Evolutionary conservation across 2,797 vertebrate genomes (phyloP).

Genomic region (Otolemur crassicaudatus): DNA sequence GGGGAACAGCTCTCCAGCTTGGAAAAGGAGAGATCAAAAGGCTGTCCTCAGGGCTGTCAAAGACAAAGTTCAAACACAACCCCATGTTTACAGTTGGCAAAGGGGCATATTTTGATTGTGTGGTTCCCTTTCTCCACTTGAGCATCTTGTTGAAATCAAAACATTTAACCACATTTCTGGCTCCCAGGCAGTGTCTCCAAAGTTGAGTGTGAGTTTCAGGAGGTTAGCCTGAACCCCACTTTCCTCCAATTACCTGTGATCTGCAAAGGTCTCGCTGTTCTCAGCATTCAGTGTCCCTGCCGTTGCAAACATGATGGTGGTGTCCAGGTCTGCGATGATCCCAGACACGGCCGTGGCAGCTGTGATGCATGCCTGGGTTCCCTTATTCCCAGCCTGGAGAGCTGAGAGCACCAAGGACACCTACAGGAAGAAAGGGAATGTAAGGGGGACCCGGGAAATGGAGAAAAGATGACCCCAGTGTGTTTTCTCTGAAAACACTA

Average conservation of each 20-base stretch:
- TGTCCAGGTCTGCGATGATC: conserved; percentile 98
- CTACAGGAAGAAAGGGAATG: conserved; percentile 83
- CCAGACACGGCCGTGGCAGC: conserved; percentile 97
- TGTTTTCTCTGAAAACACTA: not conserved
- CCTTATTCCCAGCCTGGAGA: conserved; percentile 98
- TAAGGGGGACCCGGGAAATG: not conserved
- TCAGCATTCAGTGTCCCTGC: conserved; percentile 97
- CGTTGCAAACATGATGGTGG: conserved; percentile 99
- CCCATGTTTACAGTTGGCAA: not conserved
- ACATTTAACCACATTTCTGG: not conserved
- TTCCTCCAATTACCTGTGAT: conserved; percentile 93
- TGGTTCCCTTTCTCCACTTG: not conserved
- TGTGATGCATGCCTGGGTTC: conserved; percentile 98
- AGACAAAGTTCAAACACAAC: not conserved
- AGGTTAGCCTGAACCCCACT: not conserved
- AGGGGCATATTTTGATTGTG: not conserved
- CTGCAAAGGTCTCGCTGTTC: conserved; percentile 97
- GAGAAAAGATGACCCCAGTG: not conserved
- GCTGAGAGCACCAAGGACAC: conserved; percentile 98
- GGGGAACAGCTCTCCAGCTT: not conserved
- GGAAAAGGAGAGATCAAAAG: not conserved
- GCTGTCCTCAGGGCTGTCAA: not conserved
- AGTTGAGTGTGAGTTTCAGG: not conserved
- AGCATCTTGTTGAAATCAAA: not conserved
- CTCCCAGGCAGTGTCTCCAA: not conserved